Conservation (phyloP, 2,113 vertebrate species). For the Chionomys nivalis region DNA sequence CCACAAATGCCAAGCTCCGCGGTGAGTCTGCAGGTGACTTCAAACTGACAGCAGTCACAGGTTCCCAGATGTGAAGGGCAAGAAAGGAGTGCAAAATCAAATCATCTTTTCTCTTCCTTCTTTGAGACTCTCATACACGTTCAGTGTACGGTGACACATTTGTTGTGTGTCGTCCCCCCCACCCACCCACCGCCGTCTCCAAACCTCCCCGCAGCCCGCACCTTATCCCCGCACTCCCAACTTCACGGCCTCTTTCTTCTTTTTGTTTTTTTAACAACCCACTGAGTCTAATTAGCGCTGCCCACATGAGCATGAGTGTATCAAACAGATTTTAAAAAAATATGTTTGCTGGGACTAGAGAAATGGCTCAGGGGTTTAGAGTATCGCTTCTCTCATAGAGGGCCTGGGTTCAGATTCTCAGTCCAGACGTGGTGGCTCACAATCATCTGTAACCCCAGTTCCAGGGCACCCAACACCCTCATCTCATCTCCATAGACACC, state of each 20-base stretch:
- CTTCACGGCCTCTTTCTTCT: background rate
- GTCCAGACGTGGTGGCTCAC: background rate
- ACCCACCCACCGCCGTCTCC: background rate
- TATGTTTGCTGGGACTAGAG: background rate
- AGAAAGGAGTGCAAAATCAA: background rate
- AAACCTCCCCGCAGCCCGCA: background rate
- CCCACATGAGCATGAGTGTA: background rate
- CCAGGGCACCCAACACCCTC: background rate
- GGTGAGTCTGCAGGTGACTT: accelerated
- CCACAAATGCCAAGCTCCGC: background rate
- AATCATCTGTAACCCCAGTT: background rate
- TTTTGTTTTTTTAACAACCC: background rate
- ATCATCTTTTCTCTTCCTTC: too few species aligned
- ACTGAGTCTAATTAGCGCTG: background rate
- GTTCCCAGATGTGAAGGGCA: background rate
- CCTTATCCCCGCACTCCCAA: background rate
- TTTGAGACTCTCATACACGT: background rate
- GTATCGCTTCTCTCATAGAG: background rate
- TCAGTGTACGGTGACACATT: background rate
- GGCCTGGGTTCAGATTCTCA: background rate
- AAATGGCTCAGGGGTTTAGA: background rate
- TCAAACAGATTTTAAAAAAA: background rate
- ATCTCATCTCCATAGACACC: background rate
- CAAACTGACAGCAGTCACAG: accelerated
- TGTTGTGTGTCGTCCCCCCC: too few species aligned